Evolutionary conservation across 2,888 invertebrate genomes (phyloP).

Genomic region (Lasioglossum zephyrum): DNA sequence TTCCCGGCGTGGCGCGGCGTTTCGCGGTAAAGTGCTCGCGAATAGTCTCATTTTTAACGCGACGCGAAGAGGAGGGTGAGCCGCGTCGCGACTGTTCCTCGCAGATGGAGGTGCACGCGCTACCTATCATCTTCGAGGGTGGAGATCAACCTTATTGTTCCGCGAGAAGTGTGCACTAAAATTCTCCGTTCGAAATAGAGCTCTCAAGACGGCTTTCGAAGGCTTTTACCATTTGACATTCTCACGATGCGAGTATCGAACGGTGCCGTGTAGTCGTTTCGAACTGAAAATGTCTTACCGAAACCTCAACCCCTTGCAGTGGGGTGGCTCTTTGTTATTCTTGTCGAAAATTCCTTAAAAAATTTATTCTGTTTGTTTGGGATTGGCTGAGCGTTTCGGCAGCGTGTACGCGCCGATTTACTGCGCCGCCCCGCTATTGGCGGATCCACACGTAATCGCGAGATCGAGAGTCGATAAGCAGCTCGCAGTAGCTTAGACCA

Average conservation of each 20-base stretch:
- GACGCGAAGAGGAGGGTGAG: conserved; percentile 46
- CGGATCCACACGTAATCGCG: too few relatives aligned
- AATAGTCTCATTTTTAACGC: conserved; percentile 80
- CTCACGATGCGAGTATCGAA: neutral
- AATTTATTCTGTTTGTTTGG: too few relatives aligned
- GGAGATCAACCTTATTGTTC: conserved; percentile 6
- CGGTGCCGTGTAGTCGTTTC: neutral
- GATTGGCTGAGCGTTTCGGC: too few relatives aligned
- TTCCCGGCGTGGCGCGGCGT: conserved; percentile 59
- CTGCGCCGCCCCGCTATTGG: too few relatives aligned
- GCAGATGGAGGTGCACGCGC: conserved; percentile 30
- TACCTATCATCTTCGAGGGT: neutral
- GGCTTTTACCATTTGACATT: neutral
- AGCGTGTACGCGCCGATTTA: too few relatives aligned
- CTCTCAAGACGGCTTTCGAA: neutral
- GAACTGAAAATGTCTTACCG: neutral
- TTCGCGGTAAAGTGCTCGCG: conserved; percentile 79
- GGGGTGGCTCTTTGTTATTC: too few relatives aligned
- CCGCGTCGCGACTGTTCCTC: conserved; percentile 8
- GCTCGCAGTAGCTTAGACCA: too few relatives aligned
- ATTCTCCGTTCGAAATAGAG: neutral
- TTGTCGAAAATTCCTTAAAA: too few relatives aligned
- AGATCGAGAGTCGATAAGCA: too few relatives aligned
- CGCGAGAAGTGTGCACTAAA: neutral
- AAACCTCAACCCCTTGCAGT: too few relatives aligned